Conservation (phyloP, 2,888 invertebrate species). For the Oegoconia quadripuncta region DNA sequence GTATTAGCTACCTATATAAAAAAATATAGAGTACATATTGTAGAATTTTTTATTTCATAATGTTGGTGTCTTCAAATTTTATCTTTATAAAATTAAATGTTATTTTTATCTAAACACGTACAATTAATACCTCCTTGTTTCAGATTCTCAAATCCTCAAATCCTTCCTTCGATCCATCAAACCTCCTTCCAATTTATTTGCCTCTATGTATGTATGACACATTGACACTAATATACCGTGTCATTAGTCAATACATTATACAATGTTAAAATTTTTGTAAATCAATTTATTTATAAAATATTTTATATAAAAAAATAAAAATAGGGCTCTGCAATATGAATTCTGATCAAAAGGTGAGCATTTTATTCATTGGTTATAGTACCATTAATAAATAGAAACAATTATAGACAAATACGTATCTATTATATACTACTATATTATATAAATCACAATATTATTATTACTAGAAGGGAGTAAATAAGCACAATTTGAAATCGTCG, state of each 20-base stretch:
- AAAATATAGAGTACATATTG: not conserved
- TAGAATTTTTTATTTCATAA: constrained; percentile 2
- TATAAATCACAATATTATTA: too few species aligned
- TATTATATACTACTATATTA: too few species aligned
- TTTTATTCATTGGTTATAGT: too few species aligned
- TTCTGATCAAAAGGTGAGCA: not conserved
- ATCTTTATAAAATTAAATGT: constrained; percentile 31
- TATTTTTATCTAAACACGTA: constrained; percentile 5
- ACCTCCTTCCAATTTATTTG: not conserved
- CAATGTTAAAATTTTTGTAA: not conserved
- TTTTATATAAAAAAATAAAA: not conserved
- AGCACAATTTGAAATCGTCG: too few species aligned
- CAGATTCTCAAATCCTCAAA: constrained; percentile 2
- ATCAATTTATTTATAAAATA: not conserved
- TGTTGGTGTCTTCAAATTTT: constrained; percentile 55
- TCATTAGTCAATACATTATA: not conserved
- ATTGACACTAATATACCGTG: not conserved
- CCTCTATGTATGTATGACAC: not conserved
- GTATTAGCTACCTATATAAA: not conserved
- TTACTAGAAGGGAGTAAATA: too few species aligned
- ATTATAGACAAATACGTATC: too few species aligned
- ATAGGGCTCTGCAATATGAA: not conserved
- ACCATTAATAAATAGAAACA: too few species aligned
- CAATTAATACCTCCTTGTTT: too few species aligned
- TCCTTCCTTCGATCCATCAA: not conserved